Evolutionary conservation across 2,888 invertebrate species (phyloP), one percentile per base, ranked within the genome.

Genomic region (Melanostoma mellinum): DNA sequence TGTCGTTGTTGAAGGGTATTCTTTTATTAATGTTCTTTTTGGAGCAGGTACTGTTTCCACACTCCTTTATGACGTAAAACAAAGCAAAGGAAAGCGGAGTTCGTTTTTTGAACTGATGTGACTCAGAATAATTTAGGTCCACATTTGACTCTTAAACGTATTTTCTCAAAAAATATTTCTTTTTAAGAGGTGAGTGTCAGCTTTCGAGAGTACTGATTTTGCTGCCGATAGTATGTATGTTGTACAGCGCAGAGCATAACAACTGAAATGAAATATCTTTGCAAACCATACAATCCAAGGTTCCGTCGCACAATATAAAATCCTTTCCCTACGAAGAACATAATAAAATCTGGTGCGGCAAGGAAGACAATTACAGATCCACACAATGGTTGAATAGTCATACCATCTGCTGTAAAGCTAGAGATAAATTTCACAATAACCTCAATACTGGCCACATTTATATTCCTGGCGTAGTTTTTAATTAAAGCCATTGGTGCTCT

Each of bases 391-490:
- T 48, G 20, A 52, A 42, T 52, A 36, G 20, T 30, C 58, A 48
- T 67, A 38, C 50, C 71, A 72, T 76, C 53, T 67, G 76, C 33
- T 76, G 53, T 20, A 3, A 35, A 36, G 20, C 3, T 32, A 40
- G 3, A 58, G 46, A 75, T 58, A 58, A 80, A 58, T 63, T 20
- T 53, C 35, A 63, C 40, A 53, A 71, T 71, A 63, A 63, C 53
- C 46, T 20, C 35, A 38, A 8, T 42, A 48, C 63, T 42, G 35
- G 60, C 32, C 48, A 20, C 55, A 61, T 63, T 77, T 42, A 61
- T 68, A 77, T 67, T 56, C 61, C 56, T 52, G 46, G 35, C 46
- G 33, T 65, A 73, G 73, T 50, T 78, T 73, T 73, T 63, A 63
- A 77, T 82, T 77, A 68, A 77, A 73, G 53, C 42, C 60, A 72